Evolutionary conservation across 2,113 vertebrate species (phyloP), one percentile per base, ranked within the genome.

Genomic region (Microcebus tavaratra): DNA sequence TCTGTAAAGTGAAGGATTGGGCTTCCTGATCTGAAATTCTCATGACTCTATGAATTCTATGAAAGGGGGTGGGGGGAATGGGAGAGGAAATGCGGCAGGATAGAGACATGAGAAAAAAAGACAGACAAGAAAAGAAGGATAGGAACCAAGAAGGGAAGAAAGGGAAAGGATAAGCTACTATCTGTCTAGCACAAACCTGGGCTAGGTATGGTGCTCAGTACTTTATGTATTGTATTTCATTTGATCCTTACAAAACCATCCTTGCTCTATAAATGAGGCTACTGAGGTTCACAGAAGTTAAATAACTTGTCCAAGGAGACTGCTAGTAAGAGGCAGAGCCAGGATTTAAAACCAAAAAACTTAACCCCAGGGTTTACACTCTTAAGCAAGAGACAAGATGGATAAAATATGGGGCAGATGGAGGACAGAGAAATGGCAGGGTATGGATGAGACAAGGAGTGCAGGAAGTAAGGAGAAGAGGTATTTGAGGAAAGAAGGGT

Each of bases 161-260:
- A 55, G 18, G 59, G 31, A 70, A 34, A 17, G 31, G 6, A n/a
- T 4, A 42, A 50, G 45, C 42, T 8, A 15, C 0, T 23, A 17
- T 11, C 3, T 83, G 27, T 1, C 9, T 6, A 59, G 34, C 57
- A 15, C 29, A 45, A 5, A 6, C n/a, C 61, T 14, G 36, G 25
- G 67, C 42, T 27, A 25, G 4, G 27, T 10, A 1, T 1, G 45
- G 65, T 10, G 34, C 79, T 34, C 27, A 61, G 36, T 34, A 6
- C 27, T 29, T 55, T 9, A 13, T 2, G 0, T 5, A 1, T 0
- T 0, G 11, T 57, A 18, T 0, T 39, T 53, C 20, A 53, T 31
- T 53, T 7, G 48, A 29, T 45, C 57, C 65, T 45, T 36, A 39
- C 8, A 7, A 4, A 34, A n/a, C 57, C 59, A 61, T 7, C 45